Percentiles rank a stretch among this genome's conserved stretches.
phyloP scores from a whole-genome alignment of 2,888 invertebrate genomes.

The Melikaiella ostensackeni region DNA sequence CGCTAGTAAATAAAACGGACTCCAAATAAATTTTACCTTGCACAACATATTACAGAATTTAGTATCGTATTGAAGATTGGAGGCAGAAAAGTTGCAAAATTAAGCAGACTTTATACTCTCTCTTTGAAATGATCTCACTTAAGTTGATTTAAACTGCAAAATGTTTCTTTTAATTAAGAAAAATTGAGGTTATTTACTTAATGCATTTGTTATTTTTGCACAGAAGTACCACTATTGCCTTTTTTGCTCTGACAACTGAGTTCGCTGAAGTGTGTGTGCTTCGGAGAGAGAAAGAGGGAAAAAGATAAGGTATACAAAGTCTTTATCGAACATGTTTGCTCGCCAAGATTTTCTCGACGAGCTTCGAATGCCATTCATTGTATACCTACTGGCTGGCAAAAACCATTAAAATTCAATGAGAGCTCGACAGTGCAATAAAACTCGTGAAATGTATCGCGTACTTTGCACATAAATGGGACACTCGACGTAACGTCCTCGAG shows the following conservation, averaged over 20 bases:
- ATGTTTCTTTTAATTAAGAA: slow-evolving; percentile 24
- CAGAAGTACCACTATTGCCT: neutral
- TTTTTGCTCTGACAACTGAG: neutral
- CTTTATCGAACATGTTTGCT: slow-evolving; percentile 33
- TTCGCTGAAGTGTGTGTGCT: slow-evolving; percentile 4
- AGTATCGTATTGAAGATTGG: too few species aligned
- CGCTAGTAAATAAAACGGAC: too few species aligned
- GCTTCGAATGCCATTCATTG: slow-evolving; percentile 21
- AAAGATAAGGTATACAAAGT: slow-evolving; percentile 27
- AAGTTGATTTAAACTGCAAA: neutral
- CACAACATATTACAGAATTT: too few species aligned
- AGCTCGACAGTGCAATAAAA: slow-evolving; percentile 56
- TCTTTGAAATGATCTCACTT: neutral
- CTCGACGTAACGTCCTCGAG: slow-evolving; percentile 28
- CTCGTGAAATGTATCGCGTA: slow-evolving; percentile 55
- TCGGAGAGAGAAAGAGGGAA: neutral
- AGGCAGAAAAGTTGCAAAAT: neutral
- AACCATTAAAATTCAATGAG: slow-evolving; percentile 59
- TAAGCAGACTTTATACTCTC: neutral
- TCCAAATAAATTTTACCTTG: too few species aligned
- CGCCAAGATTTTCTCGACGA: slow-evolving; percentile 16
- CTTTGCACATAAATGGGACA: slow-evolving; percentile 59
- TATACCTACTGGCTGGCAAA: slow-evolving; percentile 42
- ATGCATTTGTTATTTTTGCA: slow-evolving; percentile 3
- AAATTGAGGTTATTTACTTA: slow-evolving; percentile 16